Conservation (phyloP, 2,113 vertebrate species). For the Macrotis lagotis region DNA sequence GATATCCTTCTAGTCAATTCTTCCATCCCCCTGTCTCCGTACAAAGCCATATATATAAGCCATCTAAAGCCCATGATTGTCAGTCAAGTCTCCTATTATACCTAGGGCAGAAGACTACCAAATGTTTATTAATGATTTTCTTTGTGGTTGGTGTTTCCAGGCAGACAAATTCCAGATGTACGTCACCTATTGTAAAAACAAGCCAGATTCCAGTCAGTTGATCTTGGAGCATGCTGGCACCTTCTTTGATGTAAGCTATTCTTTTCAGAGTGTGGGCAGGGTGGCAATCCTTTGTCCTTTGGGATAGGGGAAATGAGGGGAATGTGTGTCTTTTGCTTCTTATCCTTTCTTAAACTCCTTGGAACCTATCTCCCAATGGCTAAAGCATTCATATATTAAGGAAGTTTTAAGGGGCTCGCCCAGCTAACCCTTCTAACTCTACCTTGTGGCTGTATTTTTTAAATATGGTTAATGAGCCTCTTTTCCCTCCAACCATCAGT, state of each 20-base stretch:
- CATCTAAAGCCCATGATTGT: background rate
- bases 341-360: background rate
- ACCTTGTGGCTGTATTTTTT: slow-evolving; percentile 14
- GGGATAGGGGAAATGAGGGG: background rate
- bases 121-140: slow-evolving; percentile 51
- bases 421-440: too few relatives aligned
- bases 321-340: slow-evolving; percentile 17
- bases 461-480: background rate
- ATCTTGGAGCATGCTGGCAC: slow-evolving; percentile 95
- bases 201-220: slow-evolving; percentile 98
- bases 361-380: slow-evolving; percentile 11
- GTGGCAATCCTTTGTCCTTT: slow-evolving; percentile 9
- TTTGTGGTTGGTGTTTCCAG: slow-evolving; percentile 85
- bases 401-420: too few relatives aligned
- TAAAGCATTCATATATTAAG: slow-evolving; percentile 34
- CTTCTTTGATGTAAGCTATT: slow-evolving; percentile 96
- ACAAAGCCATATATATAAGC: background rate
- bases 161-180: slow-evolving; percentile 99
- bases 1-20: background rate
- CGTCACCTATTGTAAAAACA: slow-evolving; percentile 99
- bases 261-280: slow-evolving; percentile 35
- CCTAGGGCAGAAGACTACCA: background rate
- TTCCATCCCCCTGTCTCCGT: background rate
- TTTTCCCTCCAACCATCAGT: slow-evolving; percentile 8
- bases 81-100: background rate